Evolutionary conservation across 2,113 vertebrate species (phyloP).

Genomic region (Corydoras maculifer): DNA sequence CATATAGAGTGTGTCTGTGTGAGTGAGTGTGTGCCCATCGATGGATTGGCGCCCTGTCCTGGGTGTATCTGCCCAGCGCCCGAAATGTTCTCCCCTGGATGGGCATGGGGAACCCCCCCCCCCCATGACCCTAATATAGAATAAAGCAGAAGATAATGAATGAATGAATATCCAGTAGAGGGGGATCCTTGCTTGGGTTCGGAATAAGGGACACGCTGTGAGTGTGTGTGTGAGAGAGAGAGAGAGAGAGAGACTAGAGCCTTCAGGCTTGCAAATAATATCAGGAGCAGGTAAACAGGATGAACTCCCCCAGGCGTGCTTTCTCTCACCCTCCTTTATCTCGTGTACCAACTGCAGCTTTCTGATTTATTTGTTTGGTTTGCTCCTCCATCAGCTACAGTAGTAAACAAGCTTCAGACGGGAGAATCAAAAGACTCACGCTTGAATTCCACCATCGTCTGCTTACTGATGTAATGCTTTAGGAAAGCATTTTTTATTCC

Average conservation of each 20-base stretch:
- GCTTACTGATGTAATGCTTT: conserved; percentile 13
- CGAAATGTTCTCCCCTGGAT: too few species aligned
- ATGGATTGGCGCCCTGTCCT: too few species aligned
- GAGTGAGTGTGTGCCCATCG: too few species aligned
- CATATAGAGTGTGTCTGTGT: too few species aligned
- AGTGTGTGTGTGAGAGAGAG: not conserved
- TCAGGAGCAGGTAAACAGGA: conserved; percentile 37
- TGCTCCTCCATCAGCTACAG: conserved; percentile 36
- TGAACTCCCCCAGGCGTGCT: conserved; percentile 2
- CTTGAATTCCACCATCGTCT: conserved; percentile 18
- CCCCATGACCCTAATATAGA: too few species aligned
- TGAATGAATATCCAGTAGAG: conserved; percentile 22
- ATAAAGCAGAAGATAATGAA: too few species aligned
- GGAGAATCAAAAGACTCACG: conserved; percentile 34
- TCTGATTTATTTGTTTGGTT: conserved; percentile 44
- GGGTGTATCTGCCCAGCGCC: too few species aligned
- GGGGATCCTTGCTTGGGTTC: conserved; percentile 15
- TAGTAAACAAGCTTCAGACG: conserved; percentile 41
- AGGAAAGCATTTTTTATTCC: conserved; percentile 11
- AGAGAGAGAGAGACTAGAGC: too few species aligned
- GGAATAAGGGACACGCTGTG: not conserved
- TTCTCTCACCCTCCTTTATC: conserved; percentile 27
- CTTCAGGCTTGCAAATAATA: conserved; percentile 29
- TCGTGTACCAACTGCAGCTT: conserved; percentile 31
- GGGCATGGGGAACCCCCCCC: too few species aligned